Percentiles rank a stretch among this genome's conserved stretches.
phyloP scores from a whole-genome alignment of 2,797 vertebrate genomes.

The Oryzias sinensis region DNA sequence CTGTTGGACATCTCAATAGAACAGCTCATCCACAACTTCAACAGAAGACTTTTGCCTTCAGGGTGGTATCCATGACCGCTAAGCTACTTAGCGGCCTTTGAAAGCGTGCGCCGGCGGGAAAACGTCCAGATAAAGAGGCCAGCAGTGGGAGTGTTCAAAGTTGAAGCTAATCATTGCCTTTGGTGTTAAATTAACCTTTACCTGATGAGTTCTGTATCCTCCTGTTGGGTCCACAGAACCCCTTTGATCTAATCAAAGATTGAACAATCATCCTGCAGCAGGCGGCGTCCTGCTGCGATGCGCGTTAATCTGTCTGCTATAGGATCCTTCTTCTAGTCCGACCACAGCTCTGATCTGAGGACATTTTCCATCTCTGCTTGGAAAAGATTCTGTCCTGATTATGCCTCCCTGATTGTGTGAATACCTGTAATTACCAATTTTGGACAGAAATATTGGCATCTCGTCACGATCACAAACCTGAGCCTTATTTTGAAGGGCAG shows the following conservation, averaged over 20 bases:
- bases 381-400: conserved; percentile 1
- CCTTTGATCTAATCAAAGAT: conserved; percentile 44
- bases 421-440: conserved; percentile 11
- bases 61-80: conserved; percentile 8
- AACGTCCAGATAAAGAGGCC: conserved; percentile 21
- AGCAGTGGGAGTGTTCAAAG: conserved; percentile 35
- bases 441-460: conserved; percentile 21
- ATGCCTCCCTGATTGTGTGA: conserved; percentile 15
- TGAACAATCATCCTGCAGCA: conserved; percentile 24
- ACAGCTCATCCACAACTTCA: conserved; percentile 16
- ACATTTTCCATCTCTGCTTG: conserved; percentile 19
- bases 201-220: conserved; percentile 51
- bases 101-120: conserved; percentile 17
- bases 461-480: conserved; percentile 18
- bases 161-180: conserved; percentile 40
- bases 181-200: conserved; percentile 59
- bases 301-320: conserved; percentile 38
- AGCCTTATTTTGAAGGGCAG: conserved; percentile 1
- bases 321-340: conserved; percentile 3
- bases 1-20: conserved; percentile 12
- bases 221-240: conserved; percentile 34
- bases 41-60: conserved; percentile 1
- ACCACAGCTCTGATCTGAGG: not conserved
- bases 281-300: conserved; percentile 29
- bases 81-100: conserved; percentile 18